Percentiles rank a stretch among this genome's conserved stretches.
Evolutionary conservation across 2,797 vertebrate species (phyloP).

Genomic region (Distichodus sexfasciatus): DNA sequence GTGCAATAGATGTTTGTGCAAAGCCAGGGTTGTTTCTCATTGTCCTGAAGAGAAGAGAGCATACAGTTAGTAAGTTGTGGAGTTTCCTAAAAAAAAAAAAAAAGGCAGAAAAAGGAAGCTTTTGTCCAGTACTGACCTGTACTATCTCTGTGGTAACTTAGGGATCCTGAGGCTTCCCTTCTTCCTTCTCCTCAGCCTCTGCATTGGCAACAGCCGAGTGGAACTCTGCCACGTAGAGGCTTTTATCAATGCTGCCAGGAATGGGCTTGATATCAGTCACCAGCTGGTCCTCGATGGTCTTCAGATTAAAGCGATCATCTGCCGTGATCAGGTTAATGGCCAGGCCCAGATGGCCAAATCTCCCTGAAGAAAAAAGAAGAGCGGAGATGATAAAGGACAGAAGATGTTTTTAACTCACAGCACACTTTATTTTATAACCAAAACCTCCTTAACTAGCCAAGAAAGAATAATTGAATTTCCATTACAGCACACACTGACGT

Average conservation of each 20-base stretch:
- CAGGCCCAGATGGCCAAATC: conserved; percentile 79
- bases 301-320: conserved; percentile 81
- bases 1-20: conserved; percentile 64
- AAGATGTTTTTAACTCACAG: no score
- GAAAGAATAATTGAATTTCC: no score
- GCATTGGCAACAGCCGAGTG: conserved; percentile 65
- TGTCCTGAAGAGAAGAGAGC: conserved; percentile 51
- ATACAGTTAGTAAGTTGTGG: background rate
- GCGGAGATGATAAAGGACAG: no score
- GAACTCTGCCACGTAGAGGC: conserved; percentile 79
- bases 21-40: conserved; percentile 54
- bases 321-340: conserved; percentile 82
- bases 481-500: no score
- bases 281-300: conserved; percentile 80
- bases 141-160: conserved; percentile 39
- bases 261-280: conserved; percentile 82
- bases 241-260: conserved; percentile 79
- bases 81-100: background rate
- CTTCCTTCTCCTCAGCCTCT: conserved; percentile 41
- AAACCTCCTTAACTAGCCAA: no score
- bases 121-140: conserved; percentile 12
- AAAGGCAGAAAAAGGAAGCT: background rate
- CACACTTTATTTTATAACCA: no score
- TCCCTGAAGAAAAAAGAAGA: conserved; percentile 62
- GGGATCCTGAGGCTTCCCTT: conserved; percentile 40